A percentile compares a stretch with the other conserved stretches of the same genome.
Evolutionary conservation across 2,888 invertebrate species (phyloP).

Genomic region (Melipona beecheii): DNA sequence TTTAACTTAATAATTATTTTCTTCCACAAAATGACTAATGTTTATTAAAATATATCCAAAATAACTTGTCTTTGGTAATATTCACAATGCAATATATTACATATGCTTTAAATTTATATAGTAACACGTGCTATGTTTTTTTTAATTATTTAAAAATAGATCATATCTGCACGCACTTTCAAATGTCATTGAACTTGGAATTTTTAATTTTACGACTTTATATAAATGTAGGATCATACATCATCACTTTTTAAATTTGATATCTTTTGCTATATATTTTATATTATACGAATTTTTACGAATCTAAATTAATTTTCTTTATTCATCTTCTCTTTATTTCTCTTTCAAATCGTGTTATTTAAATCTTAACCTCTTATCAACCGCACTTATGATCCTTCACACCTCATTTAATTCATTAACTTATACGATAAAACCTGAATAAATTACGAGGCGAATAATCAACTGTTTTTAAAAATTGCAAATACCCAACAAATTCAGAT

Average conservation of each 20-base stretch:
- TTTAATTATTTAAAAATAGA: not conserved
- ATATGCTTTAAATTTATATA: not conserved
- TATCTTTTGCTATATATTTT: not conserved
- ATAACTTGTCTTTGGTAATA: not conserved
- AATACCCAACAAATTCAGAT: no score
- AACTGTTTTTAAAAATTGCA: not conserved
- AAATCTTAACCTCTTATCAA: not conserved
- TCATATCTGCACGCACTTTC: not conserved
- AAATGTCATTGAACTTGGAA: not conserved
- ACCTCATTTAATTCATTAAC: not conserved
- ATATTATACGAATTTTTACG: not conserved
- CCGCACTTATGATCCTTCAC: not conserved
- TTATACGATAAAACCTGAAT: not conserved
- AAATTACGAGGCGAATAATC: conserved; percentile 1
- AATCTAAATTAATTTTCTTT: not conserved
- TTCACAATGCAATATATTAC: not conserved
- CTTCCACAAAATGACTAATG: not conserved
- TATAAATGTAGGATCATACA: no score
- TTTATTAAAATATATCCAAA: not conserved
- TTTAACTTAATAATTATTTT: not conserved
- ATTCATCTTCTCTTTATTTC: not conserved
- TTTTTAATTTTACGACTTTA: not conserved
- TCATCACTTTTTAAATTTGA: not conserved
- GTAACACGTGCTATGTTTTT: not conserved
- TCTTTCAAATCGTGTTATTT: not conserved